Base-by-base conservation (phyloP, 2,797 vertebrate species). In the Rhynchotus rufescens region DNA sequence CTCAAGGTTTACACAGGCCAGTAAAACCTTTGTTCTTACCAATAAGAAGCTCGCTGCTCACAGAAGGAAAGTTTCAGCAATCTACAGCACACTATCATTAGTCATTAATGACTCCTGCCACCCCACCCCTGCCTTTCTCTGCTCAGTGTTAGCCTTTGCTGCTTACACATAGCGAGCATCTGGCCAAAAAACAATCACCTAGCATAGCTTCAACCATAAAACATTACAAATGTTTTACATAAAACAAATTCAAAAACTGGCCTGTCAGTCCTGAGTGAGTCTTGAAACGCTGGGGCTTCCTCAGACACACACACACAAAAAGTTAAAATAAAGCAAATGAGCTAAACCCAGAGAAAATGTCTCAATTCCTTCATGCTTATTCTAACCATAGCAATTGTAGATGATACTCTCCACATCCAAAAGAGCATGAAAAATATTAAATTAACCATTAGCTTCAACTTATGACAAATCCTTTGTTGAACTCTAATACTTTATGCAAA, bases 401-500 rank as follows among this genome's bases (percentile, higher is more conserved):
- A 54, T 2, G 1, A 73, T 40, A 15, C 8, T 51, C 34, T 86
- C 57, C 40, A 45, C 34, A 84, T 73, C 34, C 83, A 79, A 66
- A 89, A 62, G 51, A 80, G 15, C 45, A 52, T 9, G 64, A 90
- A 86, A n/a, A 76, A 16, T 84, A 84, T 74, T 54, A 92, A 85
- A 91, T 68, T 73, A 94, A 87, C 20, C 12, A 89, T 72, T 79
- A 88, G 47, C 32, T 92, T 83, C 67, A 80, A 47, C 68, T 89
- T 83, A 75, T 32, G 51, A 47, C 34, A 96, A 84, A 92, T 75
- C 45, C 36, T 65, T 67, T 65, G 15, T 3, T 80, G 74, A 94
- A 56, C 44, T 68, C 76, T 47, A 90, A 83, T 57, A 71, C 19
- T 87, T 90, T 40, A 67, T 40, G 49, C 34, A 74, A 89, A 94